Base-by-base conservation (phyloP, 2,797 vertebrate genomes). In the Parambassis ranga region DNA sequence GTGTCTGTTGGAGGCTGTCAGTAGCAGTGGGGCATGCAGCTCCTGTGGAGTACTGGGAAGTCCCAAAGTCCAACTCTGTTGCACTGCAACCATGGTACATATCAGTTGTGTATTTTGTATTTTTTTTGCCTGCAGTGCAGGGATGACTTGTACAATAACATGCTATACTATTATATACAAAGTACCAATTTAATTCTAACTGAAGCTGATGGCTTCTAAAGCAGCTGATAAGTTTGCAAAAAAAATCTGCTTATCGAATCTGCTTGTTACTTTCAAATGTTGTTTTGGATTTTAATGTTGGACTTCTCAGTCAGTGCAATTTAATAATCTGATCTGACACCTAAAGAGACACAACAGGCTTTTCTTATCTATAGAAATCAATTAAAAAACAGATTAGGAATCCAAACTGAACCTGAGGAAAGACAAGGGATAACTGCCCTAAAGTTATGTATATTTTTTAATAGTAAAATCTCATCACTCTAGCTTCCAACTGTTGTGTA, bases 1-100 rank as follows among this genome's bases (percentile, higher is more conserved):
- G 55, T 79, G 68, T 82, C 80, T 61, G 80, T 65, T 59, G 71
- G 84, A 83, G 63, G 75, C 81, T 52, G 53, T 69, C 77, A 70
- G 71, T 68, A 65, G 63, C 73, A 75, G 79, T 38, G 18, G 74
- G 68, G 37, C 74, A 42, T 46, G 39, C 47, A 26, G 60, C 58
- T 75, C 61, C 64, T 23, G 69, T 66, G 65, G 60, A 32, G 53
- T 41, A 37, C 33, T 26, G 28, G 41, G 41, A 60, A 10, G 18
- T 24, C 44, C 44, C 19, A 10, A 39, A 61, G 62, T 75, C 70
- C 49, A 47, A 4, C 61, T 43, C 72, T 39, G 43, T 55, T 49
- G 16, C 52, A 16, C 49, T 23, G 39, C 13, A 22, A 24, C 51
- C 41, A 36, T 3, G 35, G 41, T 19, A 22, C 23, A 11, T 32